A percentile compares a stretch with the other conserved stretches of the same genome.
Conservation (phyloP, 1,140 invertebrate species). For the Delia radicum region DNA sequence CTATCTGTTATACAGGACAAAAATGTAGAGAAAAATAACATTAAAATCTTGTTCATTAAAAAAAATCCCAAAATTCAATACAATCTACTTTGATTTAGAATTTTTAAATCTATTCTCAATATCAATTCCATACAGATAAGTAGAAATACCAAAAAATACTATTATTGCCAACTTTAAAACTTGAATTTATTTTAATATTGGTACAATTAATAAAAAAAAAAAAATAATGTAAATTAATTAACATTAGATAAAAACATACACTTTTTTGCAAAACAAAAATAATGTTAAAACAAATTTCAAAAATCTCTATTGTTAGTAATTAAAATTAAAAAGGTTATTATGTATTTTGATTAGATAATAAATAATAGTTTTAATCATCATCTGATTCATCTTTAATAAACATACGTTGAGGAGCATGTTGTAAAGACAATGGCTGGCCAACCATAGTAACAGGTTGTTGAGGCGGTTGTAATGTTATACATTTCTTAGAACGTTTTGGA, state of each 20-base stretch:
- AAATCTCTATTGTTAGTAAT: neutral
- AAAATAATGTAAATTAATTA: too few species aligned
- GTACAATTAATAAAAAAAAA: too few species aligned
- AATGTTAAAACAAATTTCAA: neutral
- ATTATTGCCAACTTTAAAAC: too few species aligned
- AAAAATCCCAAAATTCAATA: too few species aligned
- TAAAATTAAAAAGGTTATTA: neutral
- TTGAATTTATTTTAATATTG: too few species aligned
- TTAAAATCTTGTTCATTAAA: too few species aligned
- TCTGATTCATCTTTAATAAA: slow-evolving; percentile 22
- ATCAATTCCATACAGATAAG: neutral
- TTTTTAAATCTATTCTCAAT: too few species aligned
- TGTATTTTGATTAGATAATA: neutral
- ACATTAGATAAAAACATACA: too few species aligned
- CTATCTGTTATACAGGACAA: neutral
- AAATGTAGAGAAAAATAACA: neutral
- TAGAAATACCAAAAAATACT: too few species aligned
- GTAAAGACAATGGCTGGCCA: slow-evolving; percentile 46
- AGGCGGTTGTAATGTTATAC: slow-evolving; percentile 41
- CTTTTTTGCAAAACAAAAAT: neutral
- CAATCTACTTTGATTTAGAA: too few species aligned
- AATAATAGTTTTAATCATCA: slow-evolving; percentile 7
- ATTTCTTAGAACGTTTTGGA: slow-evolving; percentile 53
- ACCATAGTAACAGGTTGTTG: slow-evolving; percentile 52
- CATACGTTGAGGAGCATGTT: slow-evolving; percentile 53